phyloP scores from a whole-genome alignment of 1,140 invertebrate species.

The Triops cancriformis region DNA sequence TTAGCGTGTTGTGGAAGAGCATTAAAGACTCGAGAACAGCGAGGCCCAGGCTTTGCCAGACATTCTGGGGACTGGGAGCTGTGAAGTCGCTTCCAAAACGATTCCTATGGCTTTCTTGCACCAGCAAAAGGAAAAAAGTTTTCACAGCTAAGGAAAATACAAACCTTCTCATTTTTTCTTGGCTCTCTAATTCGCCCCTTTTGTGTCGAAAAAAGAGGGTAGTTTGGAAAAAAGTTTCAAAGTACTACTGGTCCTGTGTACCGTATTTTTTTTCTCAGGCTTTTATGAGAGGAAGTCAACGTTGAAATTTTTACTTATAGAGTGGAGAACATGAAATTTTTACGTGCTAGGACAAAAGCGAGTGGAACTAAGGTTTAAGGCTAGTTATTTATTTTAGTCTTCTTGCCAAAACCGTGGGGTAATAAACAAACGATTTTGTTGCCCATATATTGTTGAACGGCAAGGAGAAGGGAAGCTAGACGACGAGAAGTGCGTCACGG shows the following conservation, averaged over 20 bases:
- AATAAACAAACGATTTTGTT: neutral
- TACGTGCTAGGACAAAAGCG: neutral
- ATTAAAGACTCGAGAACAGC: neutral
- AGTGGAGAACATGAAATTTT: neutral
- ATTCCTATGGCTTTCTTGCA: neutral
- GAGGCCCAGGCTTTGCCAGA: neutral
- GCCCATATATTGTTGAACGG: neutral
- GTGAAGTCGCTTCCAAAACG: neutral
- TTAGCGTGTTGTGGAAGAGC: neutral
- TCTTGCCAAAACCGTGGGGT: neutral
- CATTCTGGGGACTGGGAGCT: neutral
- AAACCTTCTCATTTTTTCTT: neutral
- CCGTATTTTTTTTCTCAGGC: neutral
- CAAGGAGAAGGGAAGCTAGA: neutral
- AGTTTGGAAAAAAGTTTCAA: neutral
- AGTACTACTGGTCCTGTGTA: no score
- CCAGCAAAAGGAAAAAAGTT: neutral
- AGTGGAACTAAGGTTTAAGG: conserved; percentile 10
- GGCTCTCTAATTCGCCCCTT: neutral
- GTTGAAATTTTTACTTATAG: neutral
- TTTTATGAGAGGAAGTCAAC: neutral
- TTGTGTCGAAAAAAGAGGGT: neutral
- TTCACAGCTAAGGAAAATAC: neutral
- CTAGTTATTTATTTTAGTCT: neutral
- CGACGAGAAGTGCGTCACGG: neutral